These are phyloP conservation scores for Lichenostomus cassidix DNA, from an alignment of 2,113 vertebrate genomes.

Conservation along the genomic window DNA sequence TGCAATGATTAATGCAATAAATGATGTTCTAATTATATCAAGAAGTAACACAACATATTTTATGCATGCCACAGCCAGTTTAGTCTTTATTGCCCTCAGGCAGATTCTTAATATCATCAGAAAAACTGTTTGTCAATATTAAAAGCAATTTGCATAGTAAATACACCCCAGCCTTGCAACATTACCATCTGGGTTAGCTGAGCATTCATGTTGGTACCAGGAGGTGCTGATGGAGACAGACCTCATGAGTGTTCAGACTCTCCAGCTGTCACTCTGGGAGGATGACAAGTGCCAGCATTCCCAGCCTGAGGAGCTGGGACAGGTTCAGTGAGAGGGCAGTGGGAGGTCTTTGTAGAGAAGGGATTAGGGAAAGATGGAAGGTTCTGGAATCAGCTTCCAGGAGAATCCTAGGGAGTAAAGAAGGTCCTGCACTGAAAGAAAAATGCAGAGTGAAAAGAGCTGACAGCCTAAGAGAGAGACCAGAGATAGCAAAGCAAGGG, in stretches of 20 bases:
- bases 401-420: not conserved
- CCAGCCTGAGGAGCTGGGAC: not conserved
- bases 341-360: not conserved
- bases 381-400: fast-evolving
- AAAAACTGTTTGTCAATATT: constrained; percentile 67
- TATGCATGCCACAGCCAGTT: constrained; percentile 41
- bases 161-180: constrained; percentile 17
- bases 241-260: not conserved
- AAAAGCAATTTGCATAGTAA: constrained; percentile 60
- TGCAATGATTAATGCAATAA: constrained; percentile 20
- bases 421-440: not conserved
- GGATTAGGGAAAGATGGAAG: not conserved
- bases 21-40: constrained; percentile 43
- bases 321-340: not conserved
- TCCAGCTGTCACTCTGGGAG: not conserved
- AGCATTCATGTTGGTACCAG: not conserved
- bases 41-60: constrained; percentile 1
- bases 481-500: not conserved
- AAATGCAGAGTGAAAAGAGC: not conserved
- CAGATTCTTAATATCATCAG: constrained; percentile 56
- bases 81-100: constrained; percentile 52
- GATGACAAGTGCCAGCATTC: not conserved
- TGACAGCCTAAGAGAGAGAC: not conserved
- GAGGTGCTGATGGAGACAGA: not conserved
- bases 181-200: constrained; percentile 26